phyloP scores from a whole-genome alignment of 2,797 vertebrate genomes.

The Pithecia hirsuta region DNA sequence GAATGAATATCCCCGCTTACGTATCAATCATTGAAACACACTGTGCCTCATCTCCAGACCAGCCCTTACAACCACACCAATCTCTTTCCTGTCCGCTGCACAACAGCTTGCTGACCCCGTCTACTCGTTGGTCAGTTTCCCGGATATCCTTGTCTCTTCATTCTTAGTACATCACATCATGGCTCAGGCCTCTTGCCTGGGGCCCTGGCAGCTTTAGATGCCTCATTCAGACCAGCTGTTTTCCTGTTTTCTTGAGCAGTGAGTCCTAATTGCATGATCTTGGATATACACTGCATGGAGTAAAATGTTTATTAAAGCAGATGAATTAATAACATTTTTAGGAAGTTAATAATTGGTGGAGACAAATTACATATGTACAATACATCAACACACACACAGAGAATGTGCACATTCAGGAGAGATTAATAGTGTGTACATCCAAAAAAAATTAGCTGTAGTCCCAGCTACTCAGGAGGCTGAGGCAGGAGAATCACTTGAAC shows the following conservation, averaged over 20 bases:
- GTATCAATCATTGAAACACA: background rate
- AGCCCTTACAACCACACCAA: background rate
- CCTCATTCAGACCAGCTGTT: background rate
- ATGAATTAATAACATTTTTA: background rate
- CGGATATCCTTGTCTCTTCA: background rate
- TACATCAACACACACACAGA: background rate
- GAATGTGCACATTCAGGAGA: background rate
- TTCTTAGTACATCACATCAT: background rate
- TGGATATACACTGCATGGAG: background rate
- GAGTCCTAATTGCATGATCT: background rate
- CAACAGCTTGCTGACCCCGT: background rate
- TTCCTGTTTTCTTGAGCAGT: constrained; percentile 23
- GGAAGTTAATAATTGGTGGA: background rate
- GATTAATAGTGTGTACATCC: background rate
- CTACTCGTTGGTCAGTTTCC: background rate
- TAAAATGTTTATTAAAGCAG: constrained; percentile 36
- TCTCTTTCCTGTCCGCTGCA: background rate
- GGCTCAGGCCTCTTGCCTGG: background rate
- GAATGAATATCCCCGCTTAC: background rate
- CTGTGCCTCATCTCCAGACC: background rate
- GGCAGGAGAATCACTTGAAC: too few relatives aligned
- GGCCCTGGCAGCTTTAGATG: background rate
- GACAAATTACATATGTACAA: background rate
- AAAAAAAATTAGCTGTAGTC: too few relatives aligned
- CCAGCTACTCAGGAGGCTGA: too few relatives aligned